Evolutionary conservation across 2,888 invertebrate genomes (phyloP).

Genomic region (Catocala nupta): DNA sequence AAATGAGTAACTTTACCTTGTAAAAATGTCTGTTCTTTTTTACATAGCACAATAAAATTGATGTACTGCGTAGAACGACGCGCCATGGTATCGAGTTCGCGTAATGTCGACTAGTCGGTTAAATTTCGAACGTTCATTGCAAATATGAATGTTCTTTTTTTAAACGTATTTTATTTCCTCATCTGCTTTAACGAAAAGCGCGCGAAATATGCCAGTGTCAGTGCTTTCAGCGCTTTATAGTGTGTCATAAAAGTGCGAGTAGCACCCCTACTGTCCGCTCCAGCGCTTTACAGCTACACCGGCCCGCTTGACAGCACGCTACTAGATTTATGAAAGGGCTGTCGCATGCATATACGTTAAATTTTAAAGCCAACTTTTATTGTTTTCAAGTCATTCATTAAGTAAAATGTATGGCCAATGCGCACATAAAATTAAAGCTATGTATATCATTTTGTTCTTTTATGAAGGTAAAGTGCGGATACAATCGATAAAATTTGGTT

Average conservation of each 20-base stretch:
- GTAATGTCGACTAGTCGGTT: not conserved
- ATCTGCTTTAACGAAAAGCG: slow-evolving; percentile 27
- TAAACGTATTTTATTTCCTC: slow-evolving; percentile 29
- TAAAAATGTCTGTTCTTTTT: too few relatives aligned
- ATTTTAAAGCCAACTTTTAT: slow-evolving; percentile 41
- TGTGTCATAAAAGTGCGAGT: slow-evolving; percentile 42
- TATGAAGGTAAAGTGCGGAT: not conserved
- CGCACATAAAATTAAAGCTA: slow-evolving; percentile 14
- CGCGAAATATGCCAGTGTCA: slow-evolving; percentile 41
- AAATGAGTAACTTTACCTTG: too few relatives aligned
- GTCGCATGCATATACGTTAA: slow-evolving; percentile 41
- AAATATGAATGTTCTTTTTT: not conserved
- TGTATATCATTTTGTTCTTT: not conserved
- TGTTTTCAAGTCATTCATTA: slow-evolving; percentile 41
- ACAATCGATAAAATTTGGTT: too few relatives aligned
- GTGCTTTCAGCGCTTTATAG: slow-evolving; percentile 43
- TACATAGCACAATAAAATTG: not conserved
- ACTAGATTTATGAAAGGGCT: slow-evolving; percentile 61
- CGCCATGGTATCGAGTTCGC: too few relatives aligned
- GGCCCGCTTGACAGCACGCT: slow-evolving; percentile 66
- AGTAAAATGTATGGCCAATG: slow-evolving; percentile 25
- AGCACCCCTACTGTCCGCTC: slow-evolving; percentile 31
- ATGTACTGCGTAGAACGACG: too few relatives aligned
- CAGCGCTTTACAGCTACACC: slow-evolving; percentile 45
- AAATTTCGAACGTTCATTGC: slow-evolving; percentile 1